Evolutionary conservation across 2,888 invertebrate species (phyloP), one percentile per base, ranked within the genome.

Genomic region (Philereme transversata): DNA sequence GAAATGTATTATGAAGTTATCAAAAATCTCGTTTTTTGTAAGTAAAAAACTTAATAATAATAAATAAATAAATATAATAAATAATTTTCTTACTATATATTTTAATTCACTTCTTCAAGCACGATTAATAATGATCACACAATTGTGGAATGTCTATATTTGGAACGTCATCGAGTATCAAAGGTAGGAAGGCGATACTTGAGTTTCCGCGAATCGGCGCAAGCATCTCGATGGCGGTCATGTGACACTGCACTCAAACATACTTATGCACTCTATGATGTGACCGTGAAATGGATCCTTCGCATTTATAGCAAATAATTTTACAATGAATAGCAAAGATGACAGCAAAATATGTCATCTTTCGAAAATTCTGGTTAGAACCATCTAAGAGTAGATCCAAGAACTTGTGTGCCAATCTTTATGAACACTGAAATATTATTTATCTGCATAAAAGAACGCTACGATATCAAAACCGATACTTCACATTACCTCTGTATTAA

Each of bases 161-260:
- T 65, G 54, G 60, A 60, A 66, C 53, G 57, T 62, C 51, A 53
- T 65, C 48, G 51, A 51, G 60, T 65, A 62, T 64, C 65, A 67
- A 70, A 65, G 64, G 64, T 58, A 64, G 75, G 71, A 80, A 84
- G 78, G 69, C 75, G 83, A 86, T 78, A 83, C 82, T 77, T 67
- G 59, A 64, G 62, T 63, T 86, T 86, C 83, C 71, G 63, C 72
- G 85, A 86, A 86, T 69, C 73, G 72, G 65, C 74, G 67, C 74
- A 69, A 76, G 72, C 75, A 75, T 78, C 74, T 72, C 43, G 35
- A 57, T 45, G 56, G 51, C 45, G 53, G 73, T 67, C 69, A 79
- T 65, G 61, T 66, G 76, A 78, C 69, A 73, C 60, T 44, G 55
- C 53, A 61, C 53, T 51, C 11, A 44, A 43, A 46, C 44, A 9